Conservation (phyloP, 2,113 vertebrate species). For the cattle (Bos taurus) region ARS-UCD2.0 NC_037338.1:44505501-44506000, state of each 20-base stretch:
- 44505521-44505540: background rate
- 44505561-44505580: background rate
- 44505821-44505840: background rate
- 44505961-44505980: background rate
- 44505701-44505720: background rate
- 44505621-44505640: background rate
- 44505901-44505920: background rate
- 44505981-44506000: constrained; percentile 15
- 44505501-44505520: background rate
- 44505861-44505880: background rate
- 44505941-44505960: background rate
- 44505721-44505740: background rate
- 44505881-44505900: background rate
- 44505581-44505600: background rate
- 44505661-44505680: background rate
- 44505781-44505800: background rate
- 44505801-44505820: background rate
- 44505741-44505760: background rate
- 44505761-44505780: background rate
- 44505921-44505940: background rate
- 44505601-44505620: background rate
- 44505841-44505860: background rate
- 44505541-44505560: background rate
- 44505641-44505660: background rate
- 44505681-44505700: background rate